These are phyloP conservation scores for Cephus nigrinus DNA, from an alignment of 2,888 invertebrate genomes.

Conservation along the genomic window DNA sequence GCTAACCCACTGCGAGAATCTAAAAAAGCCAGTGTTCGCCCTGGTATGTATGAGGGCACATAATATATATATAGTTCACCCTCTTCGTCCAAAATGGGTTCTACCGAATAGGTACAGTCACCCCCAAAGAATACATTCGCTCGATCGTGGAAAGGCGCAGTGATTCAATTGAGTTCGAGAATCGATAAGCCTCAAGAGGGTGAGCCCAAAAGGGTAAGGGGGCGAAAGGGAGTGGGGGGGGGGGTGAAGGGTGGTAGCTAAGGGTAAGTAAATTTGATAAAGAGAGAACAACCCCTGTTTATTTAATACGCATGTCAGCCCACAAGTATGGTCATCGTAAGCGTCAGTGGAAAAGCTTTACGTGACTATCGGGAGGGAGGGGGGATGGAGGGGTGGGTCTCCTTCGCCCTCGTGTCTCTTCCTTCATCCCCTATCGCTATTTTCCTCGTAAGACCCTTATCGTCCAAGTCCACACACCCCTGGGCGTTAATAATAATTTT, in stretches of 20 bases:
- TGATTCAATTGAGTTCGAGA: neutral
- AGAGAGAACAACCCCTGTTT: constrained; percentile 10
- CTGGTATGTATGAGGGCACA: neutral
- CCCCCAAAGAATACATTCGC: neutral
- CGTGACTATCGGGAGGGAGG: constrained; percentile 31
- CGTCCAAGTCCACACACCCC: constrained; percentile 49
- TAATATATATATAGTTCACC: neutral
- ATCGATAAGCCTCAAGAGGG: constrained; percentile 16
- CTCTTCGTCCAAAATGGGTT: neutral
- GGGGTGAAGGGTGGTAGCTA: neutral
- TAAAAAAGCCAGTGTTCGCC: neutral
- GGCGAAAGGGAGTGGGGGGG: neutral
- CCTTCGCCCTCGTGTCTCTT: constrained; percentile 8
- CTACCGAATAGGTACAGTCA: neutral
- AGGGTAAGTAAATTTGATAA: constrained; percentile 10
- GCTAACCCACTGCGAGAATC: neutral
- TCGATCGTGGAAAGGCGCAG: neutral
- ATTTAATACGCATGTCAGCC: constrained; percentile 22
- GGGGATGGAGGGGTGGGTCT: neutral
- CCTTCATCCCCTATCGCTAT: constrained; percentile 23
- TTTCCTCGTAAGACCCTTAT: constrained; percentile 53
- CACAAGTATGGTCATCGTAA: constrained; percentile 38
- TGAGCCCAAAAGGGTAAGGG: neutral
- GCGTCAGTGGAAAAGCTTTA: constrained; percentile 28
- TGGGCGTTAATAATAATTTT: constrained; percentile 33